Base-by-base conservation (phyloP, 2,888 invertebrate species). In the Sesia apiformis region DNA sequence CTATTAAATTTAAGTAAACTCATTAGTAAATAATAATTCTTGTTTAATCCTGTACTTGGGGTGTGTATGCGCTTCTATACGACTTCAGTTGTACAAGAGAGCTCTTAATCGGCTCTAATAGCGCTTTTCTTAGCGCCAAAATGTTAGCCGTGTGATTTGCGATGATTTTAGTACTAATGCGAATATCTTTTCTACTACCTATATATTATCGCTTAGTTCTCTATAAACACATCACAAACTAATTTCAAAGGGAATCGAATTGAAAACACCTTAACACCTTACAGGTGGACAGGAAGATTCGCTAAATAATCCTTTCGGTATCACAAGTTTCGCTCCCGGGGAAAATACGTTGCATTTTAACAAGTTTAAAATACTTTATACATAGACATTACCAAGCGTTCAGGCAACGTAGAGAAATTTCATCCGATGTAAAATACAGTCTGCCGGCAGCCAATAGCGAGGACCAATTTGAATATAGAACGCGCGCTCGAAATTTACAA, bases 381-480 rank as follows among this genome's bases (percentile, higher is more conserved):
- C 87, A 87, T 86, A 84, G 87, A 86, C 77, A 83, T 84, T 85
- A 85, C 78, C 67, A 58, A 74, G 78, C 76, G 77, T 74, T 78
- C 78, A 56, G 60, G 67, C 71, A 65, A 66, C 63, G 65, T 23
- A 23, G 64, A 63, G 67, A 71, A 73, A 74, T 78, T 75, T 71
- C 72, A 69, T 70, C 72, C 72, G 63, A 73, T 70, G 76, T 71
- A 74, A 73, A 76, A 72, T 70, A 70, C 69, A 52, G 51, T 51
- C 54, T 52, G 53, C 50, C 63, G 72, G 74, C 79, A 76, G 80
- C 82, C 83, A 81, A 83, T 83, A 79, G 81, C 73, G 71, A 68
- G 65, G 70, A 74, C 83, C 87, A 87, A 88, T 88, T 89, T 88
- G 87, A 88, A 89, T 89, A 88, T 85, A 87, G 85, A 89, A 84